Conservation (phyloP, 2,888 invertebrate species). For the Drosophila antonietae region DNA sequence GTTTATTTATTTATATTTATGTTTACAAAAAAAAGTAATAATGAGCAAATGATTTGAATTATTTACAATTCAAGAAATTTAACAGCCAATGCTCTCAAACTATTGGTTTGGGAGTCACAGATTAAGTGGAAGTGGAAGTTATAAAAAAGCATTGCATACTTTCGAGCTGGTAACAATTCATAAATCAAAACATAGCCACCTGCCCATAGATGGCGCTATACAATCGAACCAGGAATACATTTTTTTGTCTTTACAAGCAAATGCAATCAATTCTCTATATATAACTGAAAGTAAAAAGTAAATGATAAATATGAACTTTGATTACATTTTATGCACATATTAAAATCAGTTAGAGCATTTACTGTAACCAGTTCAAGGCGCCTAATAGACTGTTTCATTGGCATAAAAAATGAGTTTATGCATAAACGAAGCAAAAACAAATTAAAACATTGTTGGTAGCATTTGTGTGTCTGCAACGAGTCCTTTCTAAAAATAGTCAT, state of each 20-base stretch:
- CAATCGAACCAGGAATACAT: no score
- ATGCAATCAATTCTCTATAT: neutral
- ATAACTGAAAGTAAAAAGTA: neutral
- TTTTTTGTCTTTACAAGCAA: neutral
- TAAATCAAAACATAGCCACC: neutral
- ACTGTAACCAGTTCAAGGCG: neutral
- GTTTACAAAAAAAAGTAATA: no score
- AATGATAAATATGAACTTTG: neutral
- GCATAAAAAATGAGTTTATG: neutral
- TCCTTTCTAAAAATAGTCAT: constrained; percentile 49
- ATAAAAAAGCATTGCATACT: constrained; percentile 35
- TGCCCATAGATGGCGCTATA: constrained; percentile 14
- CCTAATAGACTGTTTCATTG: constrained; percentile 6
- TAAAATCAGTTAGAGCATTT: neutral
- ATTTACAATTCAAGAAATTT: no score
- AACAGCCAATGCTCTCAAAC: no score
- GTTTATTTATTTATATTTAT: no score
- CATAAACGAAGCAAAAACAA: neutral
- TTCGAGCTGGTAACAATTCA: neutral
- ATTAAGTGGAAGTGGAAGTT: no score
- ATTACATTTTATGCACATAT: constrained; percentile 6
- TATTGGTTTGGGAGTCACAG: no score
- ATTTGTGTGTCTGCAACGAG: neutral
- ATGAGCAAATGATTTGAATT: no score
- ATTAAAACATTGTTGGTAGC: constrained; percentile 13